Evolutionary conservation across 2,888 invertebrate species (phyloP).

Genomic region (Rapana venosa): DNA sequence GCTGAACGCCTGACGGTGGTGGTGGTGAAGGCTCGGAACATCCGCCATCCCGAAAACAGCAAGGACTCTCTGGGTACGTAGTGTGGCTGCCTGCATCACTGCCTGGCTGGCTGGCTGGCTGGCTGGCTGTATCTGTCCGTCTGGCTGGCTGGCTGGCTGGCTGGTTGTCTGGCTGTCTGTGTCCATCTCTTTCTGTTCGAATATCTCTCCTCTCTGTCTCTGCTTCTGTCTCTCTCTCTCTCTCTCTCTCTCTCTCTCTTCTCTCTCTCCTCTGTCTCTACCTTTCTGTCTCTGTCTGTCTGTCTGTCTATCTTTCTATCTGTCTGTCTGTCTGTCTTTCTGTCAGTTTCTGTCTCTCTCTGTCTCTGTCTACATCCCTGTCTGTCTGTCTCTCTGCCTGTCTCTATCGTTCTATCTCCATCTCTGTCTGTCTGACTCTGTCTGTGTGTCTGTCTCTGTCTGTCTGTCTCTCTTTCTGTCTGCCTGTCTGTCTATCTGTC

Average conservation of each 20-base stretch:
- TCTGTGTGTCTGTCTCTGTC: neutral
- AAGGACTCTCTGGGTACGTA: conserved; percentile 53
- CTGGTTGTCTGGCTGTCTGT: too few relatives aligned
- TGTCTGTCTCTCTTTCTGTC: neutral
- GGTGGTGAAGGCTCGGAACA: conserved; percentile 90
- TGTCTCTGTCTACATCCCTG: too few relatives aligned
- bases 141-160: too few relatives aligned
- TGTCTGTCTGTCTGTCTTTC: neutral
- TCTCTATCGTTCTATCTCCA: neutral
- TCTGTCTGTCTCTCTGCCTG: neutral
- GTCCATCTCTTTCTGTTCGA: too few relatives aligned
- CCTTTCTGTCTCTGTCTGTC: too few relatives aligned
- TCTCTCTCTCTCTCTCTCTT: neutral
- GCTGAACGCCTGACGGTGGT: conserved; percentile 91
- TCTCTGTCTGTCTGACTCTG: neutral
- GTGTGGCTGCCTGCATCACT: neutral
- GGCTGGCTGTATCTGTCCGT: neutral
- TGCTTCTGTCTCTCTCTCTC: neutral
- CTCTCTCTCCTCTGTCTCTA: neutral
- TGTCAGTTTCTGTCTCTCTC: neutral
- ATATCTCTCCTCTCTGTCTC: too few relatives aligned
- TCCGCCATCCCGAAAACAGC: conserved; percentile 77
- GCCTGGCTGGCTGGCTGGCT: neutral
- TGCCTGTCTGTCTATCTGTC: neutral
- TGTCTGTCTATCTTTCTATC: neutral